A percentile compares a stretch with the other conserved stretches of the same genome.
Evolutionary conservation across 2,113 vertebrate genomes (phyloP).

Genomic region (Dissostichus mawsoni): DNA sequence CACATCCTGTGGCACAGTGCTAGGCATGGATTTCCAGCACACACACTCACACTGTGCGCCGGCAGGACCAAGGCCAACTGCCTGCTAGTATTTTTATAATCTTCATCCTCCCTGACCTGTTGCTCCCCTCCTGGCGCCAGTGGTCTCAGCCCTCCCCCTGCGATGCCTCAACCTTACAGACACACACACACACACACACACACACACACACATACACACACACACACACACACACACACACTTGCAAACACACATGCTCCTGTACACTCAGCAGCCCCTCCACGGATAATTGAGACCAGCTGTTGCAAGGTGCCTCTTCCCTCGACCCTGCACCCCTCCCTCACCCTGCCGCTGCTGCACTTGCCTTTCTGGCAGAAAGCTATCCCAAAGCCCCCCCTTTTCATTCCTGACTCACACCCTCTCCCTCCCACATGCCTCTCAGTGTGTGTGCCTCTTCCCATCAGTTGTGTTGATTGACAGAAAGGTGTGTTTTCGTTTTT

Average conservation of each 20-base stretch:
- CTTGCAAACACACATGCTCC: conserved; percentile 60
- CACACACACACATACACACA: conserved; percentile 56
- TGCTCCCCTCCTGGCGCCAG: conserved; percentile 87
- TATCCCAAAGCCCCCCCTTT: conserved; percentile 42
- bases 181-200: conserved; percentile 50
- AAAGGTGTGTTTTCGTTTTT: conserved; percentile 36
- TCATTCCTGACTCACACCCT: conserved; percentile 26
- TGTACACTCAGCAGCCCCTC: conserved; percentile 72
- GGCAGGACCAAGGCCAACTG: conserved; percentile 82
- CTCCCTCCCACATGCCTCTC: conserved; percentile 20
- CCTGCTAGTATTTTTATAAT: conserved; percentile 88
- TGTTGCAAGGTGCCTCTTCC: conserved; percentile 88
- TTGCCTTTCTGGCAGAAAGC: conserved; percentile 79
- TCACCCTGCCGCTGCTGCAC: conserved; percentile 78
- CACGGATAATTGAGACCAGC: conserved; percentile 87
- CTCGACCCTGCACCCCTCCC: conserved; percentile 66
- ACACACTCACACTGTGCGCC: conserved; percentile 62
- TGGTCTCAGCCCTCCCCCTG: conserved; percentile 81
- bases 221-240: conserved; percentile 49
- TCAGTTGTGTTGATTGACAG: conserved; percentile 68
- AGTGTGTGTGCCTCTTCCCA: conserved; percentile 56
- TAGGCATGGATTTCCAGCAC: conserved; percentile 52
- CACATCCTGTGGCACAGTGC: conserved; percentile 73
- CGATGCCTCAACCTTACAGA: conserved; percentile 47
- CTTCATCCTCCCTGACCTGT: conserved; percentile 87